phyloP scores from a whole-genome alignment of 2,888 invertebrate species.

The Oasisia sp. region DNA sequence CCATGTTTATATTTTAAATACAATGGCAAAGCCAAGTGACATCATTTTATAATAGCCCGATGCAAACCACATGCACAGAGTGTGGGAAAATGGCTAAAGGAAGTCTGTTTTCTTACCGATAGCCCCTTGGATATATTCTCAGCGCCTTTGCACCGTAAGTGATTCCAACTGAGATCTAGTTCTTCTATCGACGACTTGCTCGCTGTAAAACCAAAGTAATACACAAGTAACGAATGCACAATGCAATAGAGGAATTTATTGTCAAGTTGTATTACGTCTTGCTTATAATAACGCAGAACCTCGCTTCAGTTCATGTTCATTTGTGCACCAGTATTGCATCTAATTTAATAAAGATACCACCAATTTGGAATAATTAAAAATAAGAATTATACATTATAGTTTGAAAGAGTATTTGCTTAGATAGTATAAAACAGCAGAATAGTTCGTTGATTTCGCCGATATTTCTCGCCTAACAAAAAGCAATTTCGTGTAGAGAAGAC shows the following conservation, averaged over 20 bases:
- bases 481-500: neutral
- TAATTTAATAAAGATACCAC: too few species aligned
- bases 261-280: neutral
- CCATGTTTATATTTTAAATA: too few species aligned
- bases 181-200: slow-evolving; percentile 37
- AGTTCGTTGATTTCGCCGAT: too few species aligned
- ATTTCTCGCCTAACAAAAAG: too few species aligned
- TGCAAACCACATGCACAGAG: too few species aligned
- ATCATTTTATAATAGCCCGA: too few species aligned
- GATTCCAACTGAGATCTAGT: slow-evolving; percentile 47
- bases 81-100: too few species aligned
- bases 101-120: slow-evolving; percentile 14
- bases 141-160: slow-evolving; percentile 55
- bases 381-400: neutral
- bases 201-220: slow-evolving; percentile 26
- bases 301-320: neutral
- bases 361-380: neutral
- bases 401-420: neutral
- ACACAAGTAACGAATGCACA: neutral
- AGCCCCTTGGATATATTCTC: slow-evolving; percentile 39
- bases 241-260: neutral
- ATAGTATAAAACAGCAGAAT: neutral
- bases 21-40: too few species aligned
- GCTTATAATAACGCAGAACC: neutral
- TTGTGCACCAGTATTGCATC: too few species aligned